Evolutionary conservation across 2,888 invertebrate species (phyloP), one percentile per base, ranked within the genome.

Genomic region (Thecophora atra): DNA sequence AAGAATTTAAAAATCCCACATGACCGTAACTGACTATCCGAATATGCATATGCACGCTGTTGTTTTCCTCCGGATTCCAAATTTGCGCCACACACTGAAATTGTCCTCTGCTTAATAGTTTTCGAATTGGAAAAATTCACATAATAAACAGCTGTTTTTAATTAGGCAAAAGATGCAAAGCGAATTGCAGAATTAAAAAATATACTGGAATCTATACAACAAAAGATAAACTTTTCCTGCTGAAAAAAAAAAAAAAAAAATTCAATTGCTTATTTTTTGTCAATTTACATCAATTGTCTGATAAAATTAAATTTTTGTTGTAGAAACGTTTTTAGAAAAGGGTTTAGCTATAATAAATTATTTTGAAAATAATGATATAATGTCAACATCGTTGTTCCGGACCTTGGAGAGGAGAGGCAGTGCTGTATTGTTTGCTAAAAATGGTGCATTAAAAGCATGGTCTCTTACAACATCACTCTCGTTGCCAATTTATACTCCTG

Each of bases 371-470:
- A 68, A 72, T 72, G 72, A 70, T 63, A 76, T 72, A 72, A 78
- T 78, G 78, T 78, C 77, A 62, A 69, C 73, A 68, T 72, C 77
- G 58, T 72, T 78, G 42, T 75, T 78, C 72, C 75, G 77, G 74
- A 72, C 65, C 58, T 73, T 77, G 15, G 73, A 71, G 44, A 65
- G 66, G 42, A 65, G 75, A 21, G 73, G 70, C n/a, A 67, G 73
- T 73, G 69, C 42, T 67, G 71, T 76, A 28, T 63, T 74, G 67
- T 74, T 66, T 60, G 72, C 71, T 54, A 73, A 68, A 28, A 70
- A 71, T 64, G 72, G 63, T 69, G 72, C 64, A 47, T 73, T 47
- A 51, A 77, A 75, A 19, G 62, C 51, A 44, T 30, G 67, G 68
- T 51, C 69, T 69, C 44, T 70, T 58, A 44, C 71, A 60, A 47